Base-by-base conservation (phyloP, 2,888 invertebrate genomes). In the Empis livida region DNA sequence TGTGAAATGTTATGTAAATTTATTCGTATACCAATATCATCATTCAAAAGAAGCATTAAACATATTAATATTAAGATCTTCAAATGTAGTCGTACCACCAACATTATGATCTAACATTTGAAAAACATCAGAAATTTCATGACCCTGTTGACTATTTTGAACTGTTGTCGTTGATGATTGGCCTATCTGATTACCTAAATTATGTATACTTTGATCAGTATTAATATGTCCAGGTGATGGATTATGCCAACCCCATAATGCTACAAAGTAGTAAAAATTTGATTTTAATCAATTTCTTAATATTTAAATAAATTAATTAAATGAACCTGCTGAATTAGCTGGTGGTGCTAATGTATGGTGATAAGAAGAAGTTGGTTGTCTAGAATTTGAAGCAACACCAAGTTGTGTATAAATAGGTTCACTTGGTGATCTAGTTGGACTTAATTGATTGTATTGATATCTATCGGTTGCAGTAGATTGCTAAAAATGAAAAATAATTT, bases 51-150 rank as follows among this genome's bases (percentile, higher is more conserved):
- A 76, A 56, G 84, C 80, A 64, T 83, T 86, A 68, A 89, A 89
- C 87, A 89, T 89, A 59, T 78, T 78, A 57, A 89, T 74, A 62
- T 82, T 82, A 60, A 89, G 74, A 65, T 89, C 88, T 64, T 88
- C 87, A 65, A 89, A 89, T 16, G 84, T 79, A 48, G 84, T 75
- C 42, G 82, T 76, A 45, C 81, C 82, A 27, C 5, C 23, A 27
- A 9, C 23, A 56, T 82, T 78, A 63, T 85, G 84, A 69, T 87
- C 85, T 49, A 89, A 71, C 78, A 89, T 88, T 68, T 89, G 88
- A 59, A 89, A 72, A 88, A 90, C 88, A 61, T 89, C 88, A n/a
- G 86, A 82, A 40, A 89, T 74, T 70, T 88, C 88, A 57, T 80
- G 81, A 3, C 78, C 78, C 55, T 77, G 77, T 45, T 80, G 76